Base-by-base conservation (phyloP, 2,113 vertebrate species). In the Grallaria varia region DNA sequence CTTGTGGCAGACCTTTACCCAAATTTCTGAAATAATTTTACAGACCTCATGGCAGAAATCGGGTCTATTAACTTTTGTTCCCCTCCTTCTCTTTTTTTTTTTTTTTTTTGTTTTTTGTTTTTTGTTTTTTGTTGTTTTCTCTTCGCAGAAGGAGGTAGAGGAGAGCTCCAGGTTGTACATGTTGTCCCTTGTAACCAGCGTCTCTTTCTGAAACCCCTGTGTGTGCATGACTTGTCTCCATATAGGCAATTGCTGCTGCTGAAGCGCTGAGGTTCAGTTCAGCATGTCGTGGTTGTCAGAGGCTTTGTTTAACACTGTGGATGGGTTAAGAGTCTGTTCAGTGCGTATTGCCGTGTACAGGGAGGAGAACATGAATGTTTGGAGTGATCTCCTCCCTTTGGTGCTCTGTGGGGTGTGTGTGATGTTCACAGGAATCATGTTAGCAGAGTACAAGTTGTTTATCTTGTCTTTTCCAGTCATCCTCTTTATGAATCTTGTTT, bases 161-260 rank as follows among this genome's bases (percentile, higher is more conserved):
- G 98, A 98, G 98, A 98, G 93, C 90, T 98, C 96, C 99, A 99
- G 99, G 99, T 99, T 98, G 98, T 96, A 97, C 97, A 49, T 96
- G 47, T 77, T 96, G 93, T 97, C 90, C 84, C 85, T 97, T 96
- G 84, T 82, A 96, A 92, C 73, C 82, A 76, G 69, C 35, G 91
- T 86, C 93, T 87, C 66, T 90, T 88, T 96, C 37, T 92, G 52
- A 82, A 88, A 73, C 73, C 58, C n/a, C 42, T 88, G 55, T 92
- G 91, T 95, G 58, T 96, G 92, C 94, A 91, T 97, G 93, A 76
- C 60, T 67, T 21, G 40, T 92, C 60, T 80, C 86, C 35, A 8
- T 68, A 40, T 85, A 74, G 64, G 72, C n/a, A 47, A 0, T 90
- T 78, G 89, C 39, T 96, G 68, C 74, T 5, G 12, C 91, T 79